phyloP scores from a whole-genome alignment of 2,888 invertebrate genomes.

The Lasioglossum oenotherae region DNA sequence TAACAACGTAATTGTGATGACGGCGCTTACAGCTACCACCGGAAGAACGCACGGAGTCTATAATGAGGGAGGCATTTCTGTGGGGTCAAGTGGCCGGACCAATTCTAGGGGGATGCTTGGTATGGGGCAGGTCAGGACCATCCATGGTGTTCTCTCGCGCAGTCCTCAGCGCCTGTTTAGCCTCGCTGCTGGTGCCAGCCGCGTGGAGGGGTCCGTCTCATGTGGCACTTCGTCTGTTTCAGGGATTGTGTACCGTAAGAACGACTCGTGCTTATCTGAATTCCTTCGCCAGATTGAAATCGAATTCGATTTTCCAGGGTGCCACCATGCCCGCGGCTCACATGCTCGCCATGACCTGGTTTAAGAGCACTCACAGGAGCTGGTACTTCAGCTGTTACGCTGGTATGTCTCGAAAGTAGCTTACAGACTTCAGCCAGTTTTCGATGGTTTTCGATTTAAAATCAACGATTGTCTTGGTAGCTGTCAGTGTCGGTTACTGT shows the following conservation, averaged over 20 bases:
- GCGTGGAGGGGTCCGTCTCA: slow-evolving; percentile 87
- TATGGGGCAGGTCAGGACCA: slow-evolving; percentile 86
- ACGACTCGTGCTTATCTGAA: background rate
- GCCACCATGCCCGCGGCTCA: slow-evolving; percentile 87
- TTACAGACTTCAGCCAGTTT: background rate
- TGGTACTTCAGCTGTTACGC: slow-evolving; percentile 87
- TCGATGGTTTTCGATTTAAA: background rate
- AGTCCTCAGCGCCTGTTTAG: slow-evolving; percentile 86
- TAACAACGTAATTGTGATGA: background rate
- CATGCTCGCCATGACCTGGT: slow-evolving; percentile 87
- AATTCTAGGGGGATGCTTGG: slow-evolving; percentile 85
- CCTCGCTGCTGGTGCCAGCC: slow-evolving; percentile 86
- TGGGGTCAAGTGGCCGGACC: slow-evolving; percentile 87
- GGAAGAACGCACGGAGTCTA: slow-evolving; percentile 86
- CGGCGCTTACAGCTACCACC: slow-evolving; percentile 83
- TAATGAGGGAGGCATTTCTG: slow-evolving; percentile 86
- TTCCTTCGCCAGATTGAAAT: background rate
- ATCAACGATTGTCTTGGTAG: slow-evolving; percentile 73
- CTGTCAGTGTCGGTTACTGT: slow-evolving; percentile 86
- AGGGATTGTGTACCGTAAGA: slow-evolving; percentile 86
- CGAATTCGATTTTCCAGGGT: slow-evolving; percentile 82
- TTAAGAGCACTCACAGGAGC: slow-evolving; percentile 86
- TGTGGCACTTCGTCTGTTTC: slow-evolving; percentile 85
- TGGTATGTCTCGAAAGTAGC: slow-evolving; percentile 77
- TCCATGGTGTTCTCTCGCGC: slow-evolving; percentile 86